Percentiles rank a stretch among this genome's conserved stretches.
phyloP scores from a whole-genome alignment of 2,797 vertebrate species.

The Linurgus olivaceus region DNA sequence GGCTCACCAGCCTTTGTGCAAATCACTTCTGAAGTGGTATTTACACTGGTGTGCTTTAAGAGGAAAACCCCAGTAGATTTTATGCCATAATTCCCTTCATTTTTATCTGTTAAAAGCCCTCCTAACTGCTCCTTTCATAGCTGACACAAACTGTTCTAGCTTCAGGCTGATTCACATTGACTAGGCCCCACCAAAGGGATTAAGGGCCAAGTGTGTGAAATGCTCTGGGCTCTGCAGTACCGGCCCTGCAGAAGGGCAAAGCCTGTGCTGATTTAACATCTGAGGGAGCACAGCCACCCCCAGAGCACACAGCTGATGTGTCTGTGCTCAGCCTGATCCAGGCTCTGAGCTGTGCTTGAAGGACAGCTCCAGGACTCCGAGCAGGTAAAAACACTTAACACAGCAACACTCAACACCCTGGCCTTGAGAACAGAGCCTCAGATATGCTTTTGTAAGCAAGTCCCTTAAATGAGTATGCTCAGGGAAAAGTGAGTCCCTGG shows the following conservation, averaged over 20 bases:
- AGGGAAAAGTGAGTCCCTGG: not conserved
- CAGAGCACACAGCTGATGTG: not conserved
- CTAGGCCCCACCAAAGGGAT: not conserved
- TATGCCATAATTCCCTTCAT: not conserved
- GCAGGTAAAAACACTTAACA: not conserved
- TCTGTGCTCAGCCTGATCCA: accelerated
- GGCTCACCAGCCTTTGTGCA: not conserved
- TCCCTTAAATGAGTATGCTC: not conserved
- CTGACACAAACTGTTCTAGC: not conserved
- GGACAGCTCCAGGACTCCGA: not conserved
- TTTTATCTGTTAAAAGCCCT: not conserved
- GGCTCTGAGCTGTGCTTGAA: not conserved
- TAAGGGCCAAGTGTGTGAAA: not conserved
- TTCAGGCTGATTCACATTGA: not conserved
- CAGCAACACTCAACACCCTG: not conserved
- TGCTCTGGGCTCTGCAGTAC: not conserved
- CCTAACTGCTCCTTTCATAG: not conserved
- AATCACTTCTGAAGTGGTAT: not conserved
- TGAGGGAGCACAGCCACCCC: not conserved
- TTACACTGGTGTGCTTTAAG: not conserved
- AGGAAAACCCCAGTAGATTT: not conserved
- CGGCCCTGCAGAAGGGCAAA: not conserved
- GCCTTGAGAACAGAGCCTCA: not conserved
- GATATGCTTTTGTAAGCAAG: not conserved
- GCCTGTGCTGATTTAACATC: not conserved